Conservation (phyloP, 2,113 vertebrate genomes). For the Rhizomys pruinosus region DNA sequence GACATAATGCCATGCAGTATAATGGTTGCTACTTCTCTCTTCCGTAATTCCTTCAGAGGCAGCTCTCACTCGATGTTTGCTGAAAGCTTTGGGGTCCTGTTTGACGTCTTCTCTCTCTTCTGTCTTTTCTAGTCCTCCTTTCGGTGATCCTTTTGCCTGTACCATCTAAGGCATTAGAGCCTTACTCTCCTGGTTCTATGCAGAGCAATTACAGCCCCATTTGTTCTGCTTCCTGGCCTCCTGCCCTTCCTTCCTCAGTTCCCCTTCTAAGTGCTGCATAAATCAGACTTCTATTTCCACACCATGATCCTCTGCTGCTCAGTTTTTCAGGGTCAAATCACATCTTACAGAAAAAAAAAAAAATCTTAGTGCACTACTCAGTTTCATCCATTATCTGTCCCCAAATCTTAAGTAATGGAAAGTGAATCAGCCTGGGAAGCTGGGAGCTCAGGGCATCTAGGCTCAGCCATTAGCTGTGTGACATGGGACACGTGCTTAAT, state of each 20-base stretch:
- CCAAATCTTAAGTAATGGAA: conserved; percentile 56
- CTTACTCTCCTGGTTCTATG: neutral
- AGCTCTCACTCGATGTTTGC: neutral
- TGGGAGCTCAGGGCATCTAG: neutral
- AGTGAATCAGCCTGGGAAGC: neutral
- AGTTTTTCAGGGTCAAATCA: neutral
- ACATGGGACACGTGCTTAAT: neutral
- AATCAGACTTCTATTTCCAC: neutral
- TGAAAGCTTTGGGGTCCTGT: neutral
- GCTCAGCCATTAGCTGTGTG: neutral
- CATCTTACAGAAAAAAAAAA: conserved; percentile 44
- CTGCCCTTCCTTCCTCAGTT: neutral
- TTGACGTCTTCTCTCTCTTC: neutral
- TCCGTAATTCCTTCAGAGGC: neutral
- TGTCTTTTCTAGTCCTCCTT: neutral
- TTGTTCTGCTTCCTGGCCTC: neutral
- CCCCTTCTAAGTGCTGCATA: neutral
- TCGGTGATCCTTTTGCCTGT: neutral
- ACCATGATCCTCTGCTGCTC: neutral
- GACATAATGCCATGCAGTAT: neutral
- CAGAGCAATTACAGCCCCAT: fast-evolving
- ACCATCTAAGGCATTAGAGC: neutral
- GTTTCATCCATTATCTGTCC: conserved; percentile 63
- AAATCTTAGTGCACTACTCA: neutral
- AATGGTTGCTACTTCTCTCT: neutral